Base-by-base conservation (phyloP, 2,797 vertebrate genomes). In the Gephyroberyx darwinii region DNA sequence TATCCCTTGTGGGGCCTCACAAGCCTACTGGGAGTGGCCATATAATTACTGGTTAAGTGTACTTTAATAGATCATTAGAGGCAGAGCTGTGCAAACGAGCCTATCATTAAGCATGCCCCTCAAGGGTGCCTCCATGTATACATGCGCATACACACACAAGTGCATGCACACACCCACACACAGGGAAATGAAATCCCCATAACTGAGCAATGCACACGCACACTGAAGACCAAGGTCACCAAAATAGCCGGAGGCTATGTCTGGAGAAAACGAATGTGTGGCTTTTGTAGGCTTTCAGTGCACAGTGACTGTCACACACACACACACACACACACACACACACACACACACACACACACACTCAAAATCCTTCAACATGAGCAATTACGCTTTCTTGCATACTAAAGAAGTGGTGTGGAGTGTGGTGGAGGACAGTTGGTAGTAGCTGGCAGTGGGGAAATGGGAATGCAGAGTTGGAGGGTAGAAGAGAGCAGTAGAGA, bases 41-140 rank as follows among this genome's bases (percentile, higher is more conserved):
- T 86, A 78, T 87, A 89, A 90, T 90, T 90, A 90, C 78, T 77
- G 81, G 78, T 60, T 91, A 89, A 90, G 85, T 84, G 83, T 84
- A 76, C 77, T 89, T 90, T 89, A 85, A 87, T 89, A 88, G 86
- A 88, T 92, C 82, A 89, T 92, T 90, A 92, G 77, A 90, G 83
- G 81, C 65, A 84, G 80, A 77, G 73, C 80, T 65, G 67, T 79
- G 85, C 60, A 90, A 90, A 90, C 26, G 69, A 90, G 86, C 75
- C 72, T 37, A 81, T 91, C 88, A 89, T 92, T 89, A 88, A 83
- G 63, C 72, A 80, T 78, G 78, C 65, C 76, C 77, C 88, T 90
- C 79, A 78, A 86, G 80, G 65, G 74, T 64, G 69, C 65, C 67
- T 61, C 66, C 58, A 82, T 73, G 56, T 68, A 17, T 19, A 59